These are phyloP conservation scores for Xerus rutilus DNA, from an alignment of 2,797 vertebrate species.

Conservation along the genomic window DNA sequence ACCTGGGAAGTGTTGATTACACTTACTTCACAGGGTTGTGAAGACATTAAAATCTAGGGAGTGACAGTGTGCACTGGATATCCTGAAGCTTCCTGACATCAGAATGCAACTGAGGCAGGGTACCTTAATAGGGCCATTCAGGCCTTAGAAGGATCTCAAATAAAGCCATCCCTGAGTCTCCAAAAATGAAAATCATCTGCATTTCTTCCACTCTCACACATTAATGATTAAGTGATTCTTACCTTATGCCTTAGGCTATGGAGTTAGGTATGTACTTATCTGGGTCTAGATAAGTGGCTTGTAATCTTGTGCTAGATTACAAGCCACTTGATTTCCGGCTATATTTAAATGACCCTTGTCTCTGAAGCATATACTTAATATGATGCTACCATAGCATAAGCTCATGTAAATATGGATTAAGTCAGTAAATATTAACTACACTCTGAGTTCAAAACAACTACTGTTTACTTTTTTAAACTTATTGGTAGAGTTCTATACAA, in stretches of 20 bases:
- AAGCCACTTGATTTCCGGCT: not conserved
- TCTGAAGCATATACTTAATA: not conserved
- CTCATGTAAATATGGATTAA: not conserved
- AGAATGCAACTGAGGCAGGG: not conserved
- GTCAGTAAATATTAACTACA: slow-evolving; percentile 40
- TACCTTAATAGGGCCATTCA: not conserved
- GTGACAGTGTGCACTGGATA: not conserved
- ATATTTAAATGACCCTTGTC: not conserved
- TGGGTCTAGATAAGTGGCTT: not conserved
- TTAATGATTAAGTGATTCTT: not conserved
- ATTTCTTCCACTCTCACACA: slow-evolving; percentile 6
- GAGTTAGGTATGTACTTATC: not conserved
- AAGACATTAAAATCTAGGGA: slow-evolving; percentile 1
- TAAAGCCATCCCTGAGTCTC: not conserved
- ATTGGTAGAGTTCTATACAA: not conserved
- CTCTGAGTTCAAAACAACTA: slow-evolving; percentile 20
- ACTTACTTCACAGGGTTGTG: not conserved
- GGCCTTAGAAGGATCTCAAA: not conserved
- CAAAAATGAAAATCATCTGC: not conserved
- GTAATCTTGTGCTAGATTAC: not conserved
- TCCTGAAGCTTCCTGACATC: not conserved
- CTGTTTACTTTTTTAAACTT: not conserved
- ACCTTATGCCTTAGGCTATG: not conserved
- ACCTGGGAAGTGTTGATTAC: not conserved
- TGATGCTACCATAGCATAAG: not conserved